Evolutionary conservation across 2,888 invertebrate genomes (phyloP).

Genomic region (Ametastegia equiseti): DNA sequence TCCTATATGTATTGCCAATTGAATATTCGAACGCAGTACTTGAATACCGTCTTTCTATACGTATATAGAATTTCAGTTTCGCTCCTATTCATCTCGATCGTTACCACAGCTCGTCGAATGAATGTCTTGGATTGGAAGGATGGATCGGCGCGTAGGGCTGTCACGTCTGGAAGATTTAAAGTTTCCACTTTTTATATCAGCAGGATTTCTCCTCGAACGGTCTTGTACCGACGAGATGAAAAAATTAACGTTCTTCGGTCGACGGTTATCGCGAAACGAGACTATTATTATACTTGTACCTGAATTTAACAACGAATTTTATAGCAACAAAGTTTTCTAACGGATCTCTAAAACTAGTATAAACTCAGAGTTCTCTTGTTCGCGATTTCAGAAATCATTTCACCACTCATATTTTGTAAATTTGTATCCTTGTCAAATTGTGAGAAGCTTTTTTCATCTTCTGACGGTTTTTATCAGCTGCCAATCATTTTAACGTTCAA

Average conservation of each 20-base stretch:
- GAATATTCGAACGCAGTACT: background rate
- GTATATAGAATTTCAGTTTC: background rate
- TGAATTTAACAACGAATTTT: no score
- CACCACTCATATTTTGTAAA: no score
- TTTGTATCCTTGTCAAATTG: no score
- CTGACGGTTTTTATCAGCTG: background rate
- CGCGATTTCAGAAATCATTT: no score
- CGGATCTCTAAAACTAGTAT: no score
- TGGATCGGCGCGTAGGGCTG: background rate
- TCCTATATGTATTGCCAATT: background rate
- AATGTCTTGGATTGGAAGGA: background rate
- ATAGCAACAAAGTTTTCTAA: no score
- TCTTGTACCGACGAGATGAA: background rate
- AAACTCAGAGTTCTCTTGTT: no score
- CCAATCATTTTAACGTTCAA: background rate
- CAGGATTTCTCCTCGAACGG: background rate
- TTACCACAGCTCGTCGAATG: background rate
- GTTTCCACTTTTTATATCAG: background rate
- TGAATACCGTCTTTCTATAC: background rate
- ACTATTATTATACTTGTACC: background rate
- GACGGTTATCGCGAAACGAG: background rate
- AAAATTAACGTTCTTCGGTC: background rate
- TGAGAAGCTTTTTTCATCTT: background rate
- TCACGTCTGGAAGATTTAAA: constrained; percentile 2
- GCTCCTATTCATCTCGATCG: background rate